Base-by-base conservation (phyloP, 1,140 invertebrate species). In the Trichogramma pretiosum region DNA sequence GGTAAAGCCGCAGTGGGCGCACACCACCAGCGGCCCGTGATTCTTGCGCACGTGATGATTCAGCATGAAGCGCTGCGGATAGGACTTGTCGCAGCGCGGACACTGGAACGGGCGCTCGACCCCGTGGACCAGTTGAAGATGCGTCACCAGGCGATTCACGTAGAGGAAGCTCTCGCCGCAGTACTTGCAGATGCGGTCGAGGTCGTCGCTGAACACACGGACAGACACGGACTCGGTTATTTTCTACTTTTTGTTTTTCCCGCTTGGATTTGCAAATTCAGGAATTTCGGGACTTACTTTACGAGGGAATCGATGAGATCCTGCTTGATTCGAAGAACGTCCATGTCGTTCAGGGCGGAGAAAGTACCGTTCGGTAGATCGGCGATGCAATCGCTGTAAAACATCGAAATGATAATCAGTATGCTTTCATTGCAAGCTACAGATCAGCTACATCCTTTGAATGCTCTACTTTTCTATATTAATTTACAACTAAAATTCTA, bases 31-130 rank as follows among this genome's bases (percentile, higher is more conserved):
- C 17, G 50, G 40, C 2, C 53, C 53, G 48, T 59, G 57, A 13
- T 28, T 46, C 19, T 53, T 57, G 24, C 52, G 54, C 28, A 57
- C 46, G 38, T 61, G 61, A 8, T 52, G 51, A 22, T 56, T 60
- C 8, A 63, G 46, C 42, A 54, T 53, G 23, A 57, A 55, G 21
- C 54, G 54, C 40, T 67, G 63, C 3, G 60, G 54, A 49, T 66
- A 69, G 3, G 58, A 52, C 19, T 63, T 54, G 1, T 56, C 54
- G 46, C 65, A 69, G 16, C 53, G 40, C 5, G 51, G 24, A 46
- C 64, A 68, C 22, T 59, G 53, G 47, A 61, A 63, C 9, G 66
- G 66, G 3, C 56, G 53, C 14, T 53, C 32, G 23, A 55, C 57
- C 3, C 46, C 50, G 41, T 60, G 54, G 3, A 28, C 54, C 2